A percentile compares a stretch with the other conserved stretches of the same genome.
Evolutionary conservation across 2,888 invertebrate species (phyloP).

Genomic region (Cerceris ruficornis): DNA sequence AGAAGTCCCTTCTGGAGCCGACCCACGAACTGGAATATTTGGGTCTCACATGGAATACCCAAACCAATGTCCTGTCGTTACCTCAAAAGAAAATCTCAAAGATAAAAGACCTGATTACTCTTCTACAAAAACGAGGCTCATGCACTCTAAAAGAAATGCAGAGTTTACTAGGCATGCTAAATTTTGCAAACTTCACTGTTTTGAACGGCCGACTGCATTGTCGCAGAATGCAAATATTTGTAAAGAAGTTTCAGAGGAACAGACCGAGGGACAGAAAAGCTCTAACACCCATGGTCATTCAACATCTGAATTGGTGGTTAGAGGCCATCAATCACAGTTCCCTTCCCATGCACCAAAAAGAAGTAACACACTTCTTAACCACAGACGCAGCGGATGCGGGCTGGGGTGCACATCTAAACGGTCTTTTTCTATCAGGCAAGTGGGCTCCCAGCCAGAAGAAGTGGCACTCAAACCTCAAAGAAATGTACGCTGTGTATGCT

Average conservation of each 20-base stretch:
- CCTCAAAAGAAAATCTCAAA: no score
- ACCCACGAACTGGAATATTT: no score
- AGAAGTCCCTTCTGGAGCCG: no score
- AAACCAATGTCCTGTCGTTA: no score
- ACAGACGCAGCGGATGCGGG: not conserved
- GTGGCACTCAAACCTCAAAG: slow-evolving; percentile 2
- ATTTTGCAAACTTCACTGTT: not conserved
- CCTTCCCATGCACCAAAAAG: not conserved
- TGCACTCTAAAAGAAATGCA: not conserved
- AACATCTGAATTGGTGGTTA: not conserved
- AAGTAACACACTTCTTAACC: not conserved
- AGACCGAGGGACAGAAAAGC: no score
- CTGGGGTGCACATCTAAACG: not conserved
- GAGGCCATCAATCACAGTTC: not conserved
- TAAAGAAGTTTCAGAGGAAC: no score
- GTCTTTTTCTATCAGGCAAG: not conserved
- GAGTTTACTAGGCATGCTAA: not conserved
- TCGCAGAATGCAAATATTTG: no score
- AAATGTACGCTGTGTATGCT: not conserved
- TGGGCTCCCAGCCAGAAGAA: not conserved
- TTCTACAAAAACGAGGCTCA: no score
- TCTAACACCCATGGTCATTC: not conserved
- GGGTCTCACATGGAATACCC: no score
- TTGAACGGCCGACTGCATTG: not conserved
- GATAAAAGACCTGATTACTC: no score